A percentile compares a stretch with the other conserved stretches of the same genome.
phyloP scores from a whole-genome alignment of 1,140 invertebrate species.

The Panagrolaimus sp. region DNA sequence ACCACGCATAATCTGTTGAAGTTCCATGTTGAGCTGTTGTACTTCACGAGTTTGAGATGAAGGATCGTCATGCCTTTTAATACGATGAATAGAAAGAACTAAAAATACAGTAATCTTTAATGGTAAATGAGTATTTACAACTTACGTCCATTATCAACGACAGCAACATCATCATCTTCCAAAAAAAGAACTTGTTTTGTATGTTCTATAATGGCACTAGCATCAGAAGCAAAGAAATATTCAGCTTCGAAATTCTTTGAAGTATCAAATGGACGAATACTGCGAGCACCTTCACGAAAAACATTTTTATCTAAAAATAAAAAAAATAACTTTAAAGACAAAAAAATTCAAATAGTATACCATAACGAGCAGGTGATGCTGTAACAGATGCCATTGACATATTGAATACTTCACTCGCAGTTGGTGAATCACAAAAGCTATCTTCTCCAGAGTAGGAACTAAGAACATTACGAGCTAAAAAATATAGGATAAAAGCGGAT shows the following conservation, averaged over 20 bases:
- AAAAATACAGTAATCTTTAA: not conserved
- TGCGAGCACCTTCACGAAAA: conserved; percentile 66
- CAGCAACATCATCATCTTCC: conserved; percentile 65
- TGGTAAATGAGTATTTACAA: not conserved
- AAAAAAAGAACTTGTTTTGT: conserved; percentile 74
- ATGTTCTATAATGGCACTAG: conserved; percentile 94
- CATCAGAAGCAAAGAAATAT: conserved; percentile 99
- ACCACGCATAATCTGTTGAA: conserved; percentile 99
- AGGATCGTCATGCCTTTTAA: conserved; percentile 68
- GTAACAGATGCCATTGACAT: conserved; percentile 14
- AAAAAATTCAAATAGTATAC: too few species aligned
- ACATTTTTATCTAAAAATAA: conserved; percentile 17
- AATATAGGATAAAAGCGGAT: not conserved
- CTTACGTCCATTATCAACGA: conserved; percentile 68
- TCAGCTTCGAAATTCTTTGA: conserved; percentile 86
- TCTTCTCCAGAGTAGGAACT: conserved; percentile 10
- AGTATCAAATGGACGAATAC: conserved; percentile 72
- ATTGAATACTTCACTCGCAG: conserved; percentile 18
- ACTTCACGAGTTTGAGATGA: conserved; percentile 76
- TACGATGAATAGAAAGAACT: conserved; percentile 80
- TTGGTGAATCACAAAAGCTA: not conserved
- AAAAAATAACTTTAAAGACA: not conserved
- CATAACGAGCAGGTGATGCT: too few species aligned
- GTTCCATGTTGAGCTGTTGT: conserved; percentile 90
- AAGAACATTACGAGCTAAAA: not conserved